Evolutionary conservation across 2,888 invertebrate genomes (phyloP).

Genomic region (Congeria kusceri): DNA sequence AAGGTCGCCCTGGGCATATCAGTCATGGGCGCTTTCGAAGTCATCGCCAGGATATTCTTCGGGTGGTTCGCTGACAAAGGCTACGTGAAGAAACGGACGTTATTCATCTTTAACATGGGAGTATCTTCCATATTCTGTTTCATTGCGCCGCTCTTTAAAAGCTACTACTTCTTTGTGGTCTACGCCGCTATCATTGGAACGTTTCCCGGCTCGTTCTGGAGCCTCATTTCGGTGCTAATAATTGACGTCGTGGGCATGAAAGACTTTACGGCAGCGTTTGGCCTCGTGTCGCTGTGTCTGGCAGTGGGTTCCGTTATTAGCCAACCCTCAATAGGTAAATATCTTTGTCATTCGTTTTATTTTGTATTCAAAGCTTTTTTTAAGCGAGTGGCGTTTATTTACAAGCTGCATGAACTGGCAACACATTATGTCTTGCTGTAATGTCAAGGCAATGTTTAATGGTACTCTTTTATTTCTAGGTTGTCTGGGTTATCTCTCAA

Average conservation of each 20-base stretch:
- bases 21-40: conserved; percentile 90
- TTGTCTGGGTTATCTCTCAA: too few relatives aligned
- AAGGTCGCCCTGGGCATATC: conserved; percentile 86
- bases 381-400: too few relatives aligned
- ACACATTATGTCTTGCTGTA: too few relatives aligned
- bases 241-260: conserved; percentile 66
- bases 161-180: conserved; percentile 46
- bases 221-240: conserved; percentile 60
- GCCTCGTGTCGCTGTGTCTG: conserved; percentile 54
- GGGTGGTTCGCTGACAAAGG: conserved; percentile 92
- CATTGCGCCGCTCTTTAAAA: conserved; percentile 50
- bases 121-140: conserved; percentile 47
- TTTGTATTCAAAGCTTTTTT: too few relatives aligned
- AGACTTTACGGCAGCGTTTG: conserved; percentile 61
- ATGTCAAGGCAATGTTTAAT: too few relatives aligned
- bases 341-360: too few relatives aligned
- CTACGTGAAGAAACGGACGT: conserved; percentile 50
- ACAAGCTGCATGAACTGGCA: too few relatives aligned
- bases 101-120: conserved; percentile 49
- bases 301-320: conserved; percentile 52
- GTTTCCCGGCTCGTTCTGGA: conserved; percentile 67
- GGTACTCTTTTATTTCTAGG: too few relatives aligned
- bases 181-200: conserved; percentile 65
- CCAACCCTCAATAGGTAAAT: conserved; percentile 66
- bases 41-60: conserved; percentile 90